phyloP scores from a whole-genome alignment of 2,797 vertebrate species.

The Macropus fuliginosus region DNA sequence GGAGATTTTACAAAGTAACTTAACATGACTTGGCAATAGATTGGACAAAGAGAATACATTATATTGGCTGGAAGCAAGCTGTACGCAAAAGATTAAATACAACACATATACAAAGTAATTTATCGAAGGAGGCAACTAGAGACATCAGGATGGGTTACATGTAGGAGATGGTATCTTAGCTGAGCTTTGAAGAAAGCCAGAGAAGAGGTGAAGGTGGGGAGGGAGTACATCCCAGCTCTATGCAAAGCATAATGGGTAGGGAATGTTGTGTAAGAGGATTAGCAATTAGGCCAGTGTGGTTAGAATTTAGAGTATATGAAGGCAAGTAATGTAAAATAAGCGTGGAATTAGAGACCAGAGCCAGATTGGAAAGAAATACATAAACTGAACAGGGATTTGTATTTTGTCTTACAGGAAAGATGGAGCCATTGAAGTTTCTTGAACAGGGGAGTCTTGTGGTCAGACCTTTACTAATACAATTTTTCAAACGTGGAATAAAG shows the following conservation, averaged over 20 bases:
- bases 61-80: background rate
- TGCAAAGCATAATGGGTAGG: background rate
- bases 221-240: background rate
- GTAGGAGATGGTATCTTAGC: background rate
- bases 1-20: background rate
- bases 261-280: background rate
- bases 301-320: background rate
- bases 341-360: background rate
- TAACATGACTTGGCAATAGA: background rate
- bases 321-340: background rate
- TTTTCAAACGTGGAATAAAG: background rate
- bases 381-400: background rate
- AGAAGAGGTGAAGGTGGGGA: background rate
- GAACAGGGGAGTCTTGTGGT: background rate
- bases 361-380: background rate
- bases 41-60: background rate
- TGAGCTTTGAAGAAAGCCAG: background rate
- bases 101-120: background rate
- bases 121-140: background rate
- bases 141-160: background rate
- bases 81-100: background rate
- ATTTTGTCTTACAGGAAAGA: background rate
- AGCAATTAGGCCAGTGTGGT: background rate
- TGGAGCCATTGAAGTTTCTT: background rate
- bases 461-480: background rate